These are phyloP conservation scores for Eubasilissa regina DNA, from an alignment of 1,140 invertebrate species.

Conservation along the genomic window DNA sequence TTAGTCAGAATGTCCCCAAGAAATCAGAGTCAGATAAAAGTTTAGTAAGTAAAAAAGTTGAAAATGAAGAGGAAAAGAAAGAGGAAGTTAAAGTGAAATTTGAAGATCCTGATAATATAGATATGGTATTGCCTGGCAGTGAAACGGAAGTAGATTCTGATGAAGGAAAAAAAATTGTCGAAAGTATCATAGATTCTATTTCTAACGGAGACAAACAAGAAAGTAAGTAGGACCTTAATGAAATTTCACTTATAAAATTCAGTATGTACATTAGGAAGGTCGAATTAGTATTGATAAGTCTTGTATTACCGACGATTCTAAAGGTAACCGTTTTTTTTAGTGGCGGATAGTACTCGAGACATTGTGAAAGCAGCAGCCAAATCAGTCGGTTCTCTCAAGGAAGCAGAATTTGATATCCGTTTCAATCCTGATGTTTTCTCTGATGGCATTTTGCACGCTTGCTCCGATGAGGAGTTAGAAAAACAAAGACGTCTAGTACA, in stretches of 20 bases:
- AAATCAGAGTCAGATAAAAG: conserved; percentile 57
- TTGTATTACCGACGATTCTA: too few relatives aligned
- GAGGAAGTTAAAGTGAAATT: neutral
- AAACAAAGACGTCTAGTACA: conserved; percentile 92
- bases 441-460: conserved; percentile 89
- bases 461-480: conserved; percentile 77
- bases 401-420: conserved; percentile 95
- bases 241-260: neutral
- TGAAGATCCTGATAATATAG: conserved; percentile 63
- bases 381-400: conserved; percentile 93
- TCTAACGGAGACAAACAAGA: conserved; percentile 87
- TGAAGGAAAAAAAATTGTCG: conserved; percentile 93
- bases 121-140: conserved; percentile 67
- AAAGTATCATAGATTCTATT: conserved; percentile 88
- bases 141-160: conserved; percentile 80
- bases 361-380: conserved; percentile 91
- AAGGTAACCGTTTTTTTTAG: conserved; percentile 64
- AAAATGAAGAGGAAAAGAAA: conserved; percentile 65
- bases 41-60: conserved; percentile 55
- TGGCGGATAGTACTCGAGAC: conserved; percentile 89
- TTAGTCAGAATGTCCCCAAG: conserved; percentile 43
- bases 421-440: conserved; percentile 99
- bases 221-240: conserved; percentile 69
- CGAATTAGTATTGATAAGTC: neutral
- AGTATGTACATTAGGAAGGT: neutral